Conservation (phyloP, 2,888 invertebrate genomes). For the Drosophila neutralis region DNA sequence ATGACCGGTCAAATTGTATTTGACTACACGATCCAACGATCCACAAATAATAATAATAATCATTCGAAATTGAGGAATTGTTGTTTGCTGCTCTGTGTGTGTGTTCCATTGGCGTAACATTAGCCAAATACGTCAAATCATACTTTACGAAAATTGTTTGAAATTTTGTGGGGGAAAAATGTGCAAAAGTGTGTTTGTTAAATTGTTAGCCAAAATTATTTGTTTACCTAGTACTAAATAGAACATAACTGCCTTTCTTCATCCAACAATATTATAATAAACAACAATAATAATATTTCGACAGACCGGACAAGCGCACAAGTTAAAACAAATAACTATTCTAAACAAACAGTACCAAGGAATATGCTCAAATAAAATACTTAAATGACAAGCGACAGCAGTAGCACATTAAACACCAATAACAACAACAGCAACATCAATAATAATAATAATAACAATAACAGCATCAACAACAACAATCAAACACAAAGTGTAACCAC, state of each 20-base stretch:
- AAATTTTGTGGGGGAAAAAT: slow-evolving; percentile 66
- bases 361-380: slow-evolving; percentile 65
- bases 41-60: slow-evolving; percentile 11
- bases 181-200: slow-evolving; percentile 78
- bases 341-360: slow-evolving; percentile 30
- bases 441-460: slow-evolving; percentile 22
- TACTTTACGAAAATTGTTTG: slow-evolving; percentile 41
- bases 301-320: slow-evolving; percentile 36
- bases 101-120: slow-evolving; percentile 35
- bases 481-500: slow-evolving; percentile 24
- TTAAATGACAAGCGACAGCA: slow-evolving; percentile 68
- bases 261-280: slow-evolving; percentile 29
- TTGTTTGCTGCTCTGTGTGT: slow-evolving; percentile 27
- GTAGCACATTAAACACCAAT: slow-evolving; percentile 32
- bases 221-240: slow-evolving; percentile 70
- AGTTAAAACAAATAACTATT: slow-evolving; percentile 31
- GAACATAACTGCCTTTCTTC: slow-evolving; percentile 59
- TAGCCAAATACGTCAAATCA: slow-evolving; percentile 49
- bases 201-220: slow-evolving; percentile 80
- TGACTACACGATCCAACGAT: slow-evolving; percentile 33
- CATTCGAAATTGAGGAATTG: slow-evolving; percentile 12
- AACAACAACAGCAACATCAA: slow-evolving; percentile 35
- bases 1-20: slow-evolving; percentile 53
- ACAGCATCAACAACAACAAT: slow-evolving; percentile 35
- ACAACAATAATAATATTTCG: slow-evolving; percentile 33